Evolutionary conservation across 92 coral and sea anemone species (phyloP), one percentile per base, ranked within the genome.

Genomic region (Zoanthus sansibaricus): DNA sequence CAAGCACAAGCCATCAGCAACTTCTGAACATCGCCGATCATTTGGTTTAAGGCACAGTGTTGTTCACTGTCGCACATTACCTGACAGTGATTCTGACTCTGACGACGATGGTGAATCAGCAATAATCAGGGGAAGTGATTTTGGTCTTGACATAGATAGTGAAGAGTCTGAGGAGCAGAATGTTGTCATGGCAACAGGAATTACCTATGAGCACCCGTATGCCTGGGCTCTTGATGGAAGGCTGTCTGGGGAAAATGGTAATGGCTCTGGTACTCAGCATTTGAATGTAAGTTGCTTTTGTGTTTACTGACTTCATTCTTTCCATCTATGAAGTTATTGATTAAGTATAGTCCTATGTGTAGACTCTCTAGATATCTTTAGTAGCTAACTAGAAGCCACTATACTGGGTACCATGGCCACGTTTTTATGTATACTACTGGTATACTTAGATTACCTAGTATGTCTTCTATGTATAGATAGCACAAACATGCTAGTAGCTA

Each of bases 161-260:
- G 96, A 95, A 3, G 96, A 95, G 32, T 58, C 83, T 7, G 98
- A 95, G 52, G 85, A 90, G n/a, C 88, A 92, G 32, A 87, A 92
- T 66, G 96, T 93, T 84, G 86, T 95, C 82, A 84, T 93, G 94
- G 94, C 94, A 32, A 93, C 98, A 18, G 98, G 98, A 17, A 90
- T 95, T 6, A 95, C 91, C 21, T 89, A 87, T 77, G 98, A 95
- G 66, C 98, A 95, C 89, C 98, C 98, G 16, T 95, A 87, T 71
- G 94, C 98, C 10, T 95, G 98, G 98, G 98, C 98, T 7, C 82
- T 95, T 11, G 98, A 95, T 61, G 98, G 98, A 6, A 77, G 98
- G 33, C 83, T 95, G 79, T 68, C 93, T 1, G 92, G 92, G 21
- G 47, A 75, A 32, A 91, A 86, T 14, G 90, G 86, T 45, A 82